Evolutionary conservation across 2,113 vertebrate species (phyloP).

Genomic region (Dasyurus viverrinus): DNA sequence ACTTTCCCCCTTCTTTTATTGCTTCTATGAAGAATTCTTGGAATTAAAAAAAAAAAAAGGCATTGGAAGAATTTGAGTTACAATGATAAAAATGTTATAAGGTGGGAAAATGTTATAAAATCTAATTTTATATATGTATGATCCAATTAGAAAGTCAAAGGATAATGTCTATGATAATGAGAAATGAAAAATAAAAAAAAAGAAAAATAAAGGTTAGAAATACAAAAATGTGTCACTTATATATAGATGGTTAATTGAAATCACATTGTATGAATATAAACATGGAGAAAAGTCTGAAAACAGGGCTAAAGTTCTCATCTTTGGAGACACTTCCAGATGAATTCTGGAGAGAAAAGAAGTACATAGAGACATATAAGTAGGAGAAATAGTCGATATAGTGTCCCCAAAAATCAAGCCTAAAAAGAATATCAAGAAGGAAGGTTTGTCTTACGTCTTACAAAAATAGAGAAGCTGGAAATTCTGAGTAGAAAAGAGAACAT

Average conservation of each 20-base stretch:
- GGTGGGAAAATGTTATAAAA: neutral
- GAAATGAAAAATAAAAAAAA: neutral
- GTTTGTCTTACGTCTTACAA: neutral
- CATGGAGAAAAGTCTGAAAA: neutral
- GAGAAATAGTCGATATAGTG: neutral
- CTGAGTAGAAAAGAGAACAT: neutral
- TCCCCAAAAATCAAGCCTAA: neutral
- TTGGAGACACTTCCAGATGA: neutral
- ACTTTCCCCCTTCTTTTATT: neutral
- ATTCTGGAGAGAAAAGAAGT: neutral
- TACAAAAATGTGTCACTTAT: neutral
- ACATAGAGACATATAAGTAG: neutral
- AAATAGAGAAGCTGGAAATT: neutral
- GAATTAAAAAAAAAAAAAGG: neutral
- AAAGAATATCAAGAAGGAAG: neutral
- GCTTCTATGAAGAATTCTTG: neutral
- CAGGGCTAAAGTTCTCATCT: neutral
- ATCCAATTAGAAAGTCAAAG: neutral
- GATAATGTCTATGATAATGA: neutral
- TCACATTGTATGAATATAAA: neutral
- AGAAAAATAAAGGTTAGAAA: neutral
- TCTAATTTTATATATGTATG: neutral
- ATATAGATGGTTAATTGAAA: neutral
- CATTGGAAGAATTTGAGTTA: neutral
- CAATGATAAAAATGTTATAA: neutral